Percentiles rank a stretch among this genome's conserved stretches.
Conservation (phyloP, 2,797 vertebrate genomes). For the Eremophila alpestris region DNA sequence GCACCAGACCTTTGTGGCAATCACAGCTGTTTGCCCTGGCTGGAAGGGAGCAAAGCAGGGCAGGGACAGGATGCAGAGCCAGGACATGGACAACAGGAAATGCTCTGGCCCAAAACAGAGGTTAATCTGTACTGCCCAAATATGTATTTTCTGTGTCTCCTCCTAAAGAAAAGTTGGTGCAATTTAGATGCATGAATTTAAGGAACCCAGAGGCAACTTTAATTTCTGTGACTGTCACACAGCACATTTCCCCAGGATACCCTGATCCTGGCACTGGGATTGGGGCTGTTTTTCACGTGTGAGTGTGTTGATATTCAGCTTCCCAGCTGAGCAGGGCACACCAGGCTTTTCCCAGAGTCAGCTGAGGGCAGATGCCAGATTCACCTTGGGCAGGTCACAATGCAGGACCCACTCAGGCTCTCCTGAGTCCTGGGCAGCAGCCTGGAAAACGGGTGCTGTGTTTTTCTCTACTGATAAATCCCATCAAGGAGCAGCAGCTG, state of each 20-base stretch:
- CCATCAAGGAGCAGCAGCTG: neutral
- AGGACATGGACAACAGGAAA: neutral
- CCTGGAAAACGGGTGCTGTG: too few relatives aligned
- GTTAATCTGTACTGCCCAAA: neutral
- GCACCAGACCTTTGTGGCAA: neutral
- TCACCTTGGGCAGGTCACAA: neutral
- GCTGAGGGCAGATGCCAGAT: neutral
- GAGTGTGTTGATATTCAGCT: accelerated
- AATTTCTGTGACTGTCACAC: slow-evolving; percentile 29
- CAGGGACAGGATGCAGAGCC: neutral
- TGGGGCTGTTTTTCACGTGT: neutral
- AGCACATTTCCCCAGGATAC: neutral
- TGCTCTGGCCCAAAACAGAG: neutral
- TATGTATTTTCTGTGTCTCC: neutral
- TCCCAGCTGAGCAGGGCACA: neutral
- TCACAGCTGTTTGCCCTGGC: neutral
- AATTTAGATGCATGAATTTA: slow-evolving; percentile 32
- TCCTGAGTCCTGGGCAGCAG: neutral
- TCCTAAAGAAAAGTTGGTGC: slow-evolving; percentile 29
- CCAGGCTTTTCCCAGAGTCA: neutral
- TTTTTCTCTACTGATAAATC: neutral
- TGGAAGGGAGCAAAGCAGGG: neutral
- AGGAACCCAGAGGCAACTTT: slow-evolving; percentile 36
- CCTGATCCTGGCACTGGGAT: neutral
- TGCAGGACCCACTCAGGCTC: neutral